Evolutionary conservation across 2,113 vertebrate species (phyloP), one percentile per base, ranked within the genome.

Genomic region (Hylia prasina): DNA sequence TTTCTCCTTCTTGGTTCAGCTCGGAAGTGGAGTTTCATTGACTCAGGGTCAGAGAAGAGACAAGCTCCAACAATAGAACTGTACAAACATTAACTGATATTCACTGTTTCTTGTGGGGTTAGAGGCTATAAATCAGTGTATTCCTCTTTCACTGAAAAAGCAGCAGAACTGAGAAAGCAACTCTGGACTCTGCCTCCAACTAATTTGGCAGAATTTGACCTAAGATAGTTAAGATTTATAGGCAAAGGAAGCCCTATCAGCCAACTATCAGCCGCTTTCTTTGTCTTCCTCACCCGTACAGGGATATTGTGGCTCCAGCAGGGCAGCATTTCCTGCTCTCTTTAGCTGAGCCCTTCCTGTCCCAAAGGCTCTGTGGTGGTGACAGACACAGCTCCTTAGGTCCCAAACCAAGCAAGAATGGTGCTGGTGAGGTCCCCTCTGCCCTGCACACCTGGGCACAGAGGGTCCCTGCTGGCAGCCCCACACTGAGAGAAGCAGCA

Each of bases 331-430:
- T 94, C 69, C 77, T 12, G 2, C 11, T 39, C 53, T 83, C 11
- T 44, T 25, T 10, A 47, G 72, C 60, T 35, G 72, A 90, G 78
- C 60, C 42, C 39, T 87, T 90, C 60, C 58, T 70, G 58, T 53
- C 47, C 45, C 54, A 11, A 5, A 21, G n/a, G 25, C 63, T 33
- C 0, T 0, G 0, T 16, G 42, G 14, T 88, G 58, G 37, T 53
- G 82, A n/a, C 66, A 80, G 51, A 20, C 15, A 12, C 0, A 0
- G 18, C 21, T 77, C 71, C 27, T 53, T 11, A 31, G 16, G 4
- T 66, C 40, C 68, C 72, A 47, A 60, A n/a, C 2, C 0, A 1
- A 63, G 60, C n/a, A 25, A 9, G 45, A n/a, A 23, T 0, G 0
- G 17, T 33, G 45, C 45, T 70, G 63, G 4, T 31, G 66, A 79